Base-by-base conservation (phyloP, 2,797 vertebrate genomes). In the Salmo trutta region DNA sequence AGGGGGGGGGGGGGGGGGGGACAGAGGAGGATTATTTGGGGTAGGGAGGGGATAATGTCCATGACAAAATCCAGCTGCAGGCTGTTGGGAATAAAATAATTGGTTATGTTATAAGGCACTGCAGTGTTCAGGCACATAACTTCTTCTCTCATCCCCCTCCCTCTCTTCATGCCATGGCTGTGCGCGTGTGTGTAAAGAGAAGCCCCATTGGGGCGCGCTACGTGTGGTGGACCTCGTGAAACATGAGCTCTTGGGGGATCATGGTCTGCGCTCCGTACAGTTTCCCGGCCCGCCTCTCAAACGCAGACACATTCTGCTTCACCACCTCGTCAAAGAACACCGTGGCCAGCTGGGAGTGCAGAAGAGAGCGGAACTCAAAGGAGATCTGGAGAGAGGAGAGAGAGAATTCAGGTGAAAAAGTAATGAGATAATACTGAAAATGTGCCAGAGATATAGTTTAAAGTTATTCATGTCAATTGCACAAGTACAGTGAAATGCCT, bases 311-410 rank as follows among this genome's bases (percentile, higher is more conserved):
- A 96, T 96, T 98, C 91, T 98, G 96, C 90, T 98, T 99, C 75
- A 98, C 96, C 74, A 99, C 97, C 93, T 99, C 96, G 19, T 98
- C 97, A 2, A 99, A 98, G 92, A 99, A 99, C 7, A 99, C 83
- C 0, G 96, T 94, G 31, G 97, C 95, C 0, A 99, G 93, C 82
- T 98, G 96, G 41, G 97, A 98, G 90, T 98, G 97, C 24, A 99
- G 89, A 73, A 98, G 95, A 3, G 97, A 99, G 56, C 97, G 97
- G 73, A 99, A 98, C 92, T 99, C 97, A 7, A 99, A 98, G 81
- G 97, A 97, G 89, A 98, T 93, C 97, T 99, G 93, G n/a, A 67
- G 3, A 41, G 53, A 67, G 36, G 77, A 47, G 12, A 47, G 15
- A 54, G 33, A 62, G 4, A 5, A 12, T 56, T 56, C 19, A 14